These are phyloP conservation scores for Callorhinus ursinus DNA, from an alignment of 2,113 vertebrate genomes.

Conservation along the genomic window DNA sequence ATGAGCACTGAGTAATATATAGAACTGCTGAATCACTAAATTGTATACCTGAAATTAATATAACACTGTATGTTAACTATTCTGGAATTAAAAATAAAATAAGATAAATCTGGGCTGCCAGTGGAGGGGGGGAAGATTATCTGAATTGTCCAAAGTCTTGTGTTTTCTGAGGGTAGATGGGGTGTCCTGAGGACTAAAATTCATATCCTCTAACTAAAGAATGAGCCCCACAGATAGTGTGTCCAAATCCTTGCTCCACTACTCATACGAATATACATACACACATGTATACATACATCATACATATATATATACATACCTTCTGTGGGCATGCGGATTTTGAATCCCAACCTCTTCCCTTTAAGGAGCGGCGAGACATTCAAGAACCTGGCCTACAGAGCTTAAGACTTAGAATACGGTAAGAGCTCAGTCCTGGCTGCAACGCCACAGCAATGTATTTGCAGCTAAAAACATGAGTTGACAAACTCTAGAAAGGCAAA, in stretches of 20 bases:
- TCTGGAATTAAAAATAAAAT: background rate
- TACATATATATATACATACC: background rate
- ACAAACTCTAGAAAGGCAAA: background rate
- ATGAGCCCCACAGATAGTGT: background rate
- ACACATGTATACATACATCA: background rate
- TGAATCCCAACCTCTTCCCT: conserved; percentile 7
- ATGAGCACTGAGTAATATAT: background rate
- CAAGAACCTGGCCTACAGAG: background rate
- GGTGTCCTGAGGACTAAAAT: background rate
- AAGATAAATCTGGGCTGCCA: background rate
- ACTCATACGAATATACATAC: background rate
- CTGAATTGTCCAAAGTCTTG: background rate
- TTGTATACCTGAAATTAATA: background rate
- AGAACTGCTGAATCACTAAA: background rate
- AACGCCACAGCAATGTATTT: background rate
- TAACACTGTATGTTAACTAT: background rate
- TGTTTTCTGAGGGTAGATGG: background rate
- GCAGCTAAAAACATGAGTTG: background rate
- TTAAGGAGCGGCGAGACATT: background rate
- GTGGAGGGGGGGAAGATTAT: background rate
- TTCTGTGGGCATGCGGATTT: background rate
- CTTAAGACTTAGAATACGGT: background rate
- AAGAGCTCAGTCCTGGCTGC: background rate
- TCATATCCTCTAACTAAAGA: background rate
- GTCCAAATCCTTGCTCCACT: background rate